phyloP scores from a whole-genome alignment of 2,888 invertebrate genomes.

The Drosophila borborema region DNA sequence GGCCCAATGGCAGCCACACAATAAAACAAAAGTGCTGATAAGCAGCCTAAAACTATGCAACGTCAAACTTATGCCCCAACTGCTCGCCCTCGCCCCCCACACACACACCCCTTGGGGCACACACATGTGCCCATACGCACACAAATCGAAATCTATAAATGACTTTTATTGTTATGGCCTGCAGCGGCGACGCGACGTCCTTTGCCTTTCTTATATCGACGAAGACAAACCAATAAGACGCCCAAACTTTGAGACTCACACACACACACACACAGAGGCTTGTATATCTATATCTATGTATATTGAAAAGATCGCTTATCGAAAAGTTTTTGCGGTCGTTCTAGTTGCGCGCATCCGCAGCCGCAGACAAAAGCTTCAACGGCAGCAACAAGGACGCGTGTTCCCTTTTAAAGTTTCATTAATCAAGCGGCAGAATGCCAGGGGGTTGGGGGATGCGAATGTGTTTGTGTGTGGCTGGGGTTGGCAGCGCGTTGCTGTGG shows the following conservation, averaged over 20 bases:
- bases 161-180: slow-evolving; percentile 81
- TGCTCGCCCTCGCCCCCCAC: neutral
- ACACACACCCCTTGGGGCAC: slow-evolving; percentile 28
- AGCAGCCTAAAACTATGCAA: slow-evolving; percentile 74
- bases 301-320: slow-evolving; percentile 68
- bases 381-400: slow-evolving; percentile 49
- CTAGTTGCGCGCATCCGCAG: slow-evolving; percentile 57
- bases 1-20: slow-evolving; percentile 23
- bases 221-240: slow-evolving; percentile 61
- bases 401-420: slow-evolving; percentile 76
- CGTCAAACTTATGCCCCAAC: slow-evolving; percentile 58
- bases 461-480: neutral
- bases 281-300: slow-evolving; percentile 7
- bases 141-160: slow-evolving; percentile 80
- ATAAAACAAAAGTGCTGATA: slow-evolving; percentile 74
- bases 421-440: slow-evolving; percentile 56
- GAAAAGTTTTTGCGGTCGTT: slow-evolving; percentile 73
- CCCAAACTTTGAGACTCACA: slow-evolving; percentile 56
- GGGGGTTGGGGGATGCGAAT: neutral
- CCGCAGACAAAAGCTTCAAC: slow-evolving; percentile 46
- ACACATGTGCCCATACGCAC: slow-evolving; percentile 38
- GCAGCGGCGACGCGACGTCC: slow-evolving; percentile 48
- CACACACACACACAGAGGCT: slow-evolving; percentile 20
- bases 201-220: slow-evolving; percentile 34
- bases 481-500: slow-evolving; percentile 3